Base-by-base conservation (phyloP, 2,888 invertebrate species). In the Tipula unca region DNA sequence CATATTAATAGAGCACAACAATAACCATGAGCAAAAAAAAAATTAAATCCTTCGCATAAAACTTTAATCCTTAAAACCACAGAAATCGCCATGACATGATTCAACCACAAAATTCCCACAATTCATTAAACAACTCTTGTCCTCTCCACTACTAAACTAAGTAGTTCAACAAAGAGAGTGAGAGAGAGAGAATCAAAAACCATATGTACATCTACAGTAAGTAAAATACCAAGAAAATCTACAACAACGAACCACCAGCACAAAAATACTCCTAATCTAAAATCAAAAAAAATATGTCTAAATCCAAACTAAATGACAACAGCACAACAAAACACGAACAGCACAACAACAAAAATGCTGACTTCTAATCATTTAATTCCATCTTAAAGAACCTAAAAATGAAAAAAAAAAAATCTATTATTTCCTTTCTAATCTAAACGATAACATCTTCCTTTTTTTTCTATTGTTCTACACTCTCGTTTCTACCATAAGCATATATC, bases 371-470 rank as follows among this genome's bases (percentile, higher is more conserved):
- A 69, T 69, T 69, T 69, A 69, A 69, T 69, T 69, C 69, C 14
- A 69, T 69, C 69, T 69, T 69, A 69, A 69, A 69, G 69, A 69
- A 69, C 69, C 69, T 69, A 69, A 69, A 69, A 69, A 69, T 69
- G 69, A 69, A 69, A 69, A 69, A 54, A 54, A 54, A 32, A 69
- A 69, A 69, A 10, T 69, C 69, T 69, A 69, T 69, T 69, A 69
- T 69, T 69, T 69, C 25, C 69, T 69, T 69, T 25, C 69, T 69
- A 69, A 69, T 69, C 69, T 69, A 69, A 69, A 69, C 69, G 69
- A 69, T 69, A 69, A 10, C 69, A 69, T 69, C 69, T 69, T 69
- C 25, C 69, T 25, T 69, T 69, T 25, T 69, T 69, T 69, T 69
- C 69, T 69, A 69, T 69, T 69, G 69, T 69, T 69, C 25, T 25